phyloP scores from a whole-genome alignment of 2,888 invertebrate species.

The Hydriomena furcata region DNA sequence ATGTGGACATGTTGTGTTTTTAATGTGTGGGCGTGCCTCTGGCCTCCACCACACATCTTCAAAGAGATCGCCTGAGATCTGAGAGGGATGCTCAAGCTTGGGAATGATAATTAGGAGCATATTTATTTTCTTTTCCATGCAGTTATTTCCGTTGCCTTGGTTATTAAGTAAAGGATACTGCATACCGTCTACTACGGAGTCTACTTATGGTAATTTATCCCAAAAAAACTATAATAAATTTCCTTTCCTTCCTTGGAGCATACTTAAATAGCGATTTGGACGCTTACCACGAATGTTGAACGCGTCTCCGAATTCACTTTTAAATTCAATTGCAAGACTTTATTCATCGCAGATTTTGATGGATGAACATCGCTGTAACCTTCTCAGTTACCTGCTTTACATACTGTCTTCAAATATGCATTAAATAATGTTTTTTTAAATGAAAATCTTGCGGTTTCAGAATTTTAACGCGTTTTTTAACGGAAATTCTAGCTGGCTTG shows the following conservation, averaged over 20 bases:
- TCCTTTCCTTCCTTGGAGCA: conserved; percentile 4
- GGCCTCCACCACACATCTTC: no score
- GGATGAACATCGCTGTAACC: conserved; percentile 5
- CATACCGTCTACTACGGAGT: no score
- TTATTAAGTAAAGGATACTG: no score
- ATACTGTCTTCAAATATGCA: not conserved
- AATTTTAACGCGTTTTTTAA: conserved; percentile 5
- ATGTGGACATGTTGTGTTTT: no score
- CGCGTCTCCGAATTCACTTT: conserved; percentile 54
- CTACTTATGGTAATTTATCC: no score
- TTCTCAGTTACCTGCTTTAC: conserved; percentile 1
- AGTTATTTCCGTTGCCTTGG: no score
- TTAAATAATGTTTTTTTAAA: not conserved
- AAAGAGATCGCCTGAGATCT: no score
- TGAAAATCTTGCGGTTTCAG: not conserved
- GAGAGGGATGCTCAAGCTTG: no score
- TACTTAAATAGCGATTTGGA: conserved; percentile 52
- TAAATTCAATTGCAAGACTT: conserved; percentile 53
- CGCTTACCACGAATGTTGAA: conserved; percentile 54
- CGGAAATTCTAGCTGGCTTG: conserved; percentile 4
- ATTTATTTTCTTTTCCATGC: no score
- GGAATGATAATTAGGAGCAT: no score
- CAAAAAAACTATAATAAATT: not conserved
- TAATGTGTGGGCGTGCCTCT: no score
- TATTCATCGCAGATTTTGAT: conserved; percentile 34